A percentile compares a stretch with the other conserved stretches of the same genome.
phyloP scores from a whole-genome alignment of 1,140 invertebrate genomes.

The Orius insidiosus region DNA sequence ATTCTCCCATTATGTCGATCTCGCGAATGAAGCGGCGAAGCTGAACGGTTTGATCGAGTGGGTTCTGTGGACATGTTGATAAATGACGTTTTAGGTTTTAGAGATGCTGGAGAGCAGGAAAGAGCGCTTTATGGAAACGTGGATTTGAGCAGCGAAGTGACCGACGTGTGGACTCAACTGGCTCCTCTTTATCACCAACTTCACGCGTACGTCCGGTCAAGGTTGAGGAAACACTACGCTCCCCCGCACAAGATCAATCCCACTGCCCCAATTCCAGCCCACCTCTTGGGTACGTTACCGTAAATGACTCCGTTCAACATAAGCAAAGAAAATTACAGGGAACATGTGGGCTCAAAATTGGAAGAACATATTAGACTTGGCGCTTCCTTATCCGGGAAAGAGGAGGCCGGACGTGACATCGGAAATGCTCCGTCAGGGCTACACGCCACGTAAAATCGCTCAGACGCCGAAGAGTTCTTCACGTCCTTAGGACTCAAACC shows the following conservation, averaged over 20 bases:
- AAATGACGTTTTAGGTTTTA: constrained; percentile 35
- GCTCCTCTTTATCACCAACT: constrained; percentile 68
- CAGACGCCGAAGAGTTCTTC: constrained; percentile 67
- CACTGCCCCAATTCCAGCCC: constrained; percentile 59
- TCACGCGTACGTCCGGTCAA: constrained; percentile 64
- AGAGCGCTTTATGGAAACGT: constrained; percentile 46
- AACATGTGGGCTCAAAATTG: constrained; percentile 76
- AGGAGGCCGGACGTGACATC: constrained; percentile 54
- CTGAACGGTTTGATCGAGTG: constrained; percentile 37
- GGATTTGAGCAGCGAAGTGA: constrained; percentile 47
- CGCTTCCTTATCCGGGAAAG: constrained; percentile 56
- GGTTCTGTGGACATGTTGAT: constrained; percentile 1
- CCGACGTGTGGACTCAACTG: constrained; percentile 50
- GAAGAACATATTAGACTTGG: constrained; percentile 59
- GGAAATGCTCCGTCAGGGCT: constrained; percentile 54
- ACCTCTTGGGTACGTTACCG: constrained; percentile 40
- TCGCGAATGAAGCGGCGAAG: constrained; percentile 61
- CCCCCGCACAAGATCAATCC: constrained; percentile 34
- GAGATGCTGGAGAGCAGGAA: constrained; percentile 62
- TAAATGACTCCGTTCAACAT: too few species aligned
- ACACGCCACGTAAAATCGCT: constrained; percentile 53
- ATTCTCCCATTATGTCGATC: constrained; percentile 56
- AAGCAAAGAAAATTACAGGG: constrained; percentile 21
- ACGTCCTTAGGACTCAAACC: constrained; percentile 58
- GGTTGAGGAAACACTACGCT: constrained; percentile 50